Base-by-base conservation (phyloP, 2,113 vertebrate genomes). In the Pimephales promelas region DNA sequence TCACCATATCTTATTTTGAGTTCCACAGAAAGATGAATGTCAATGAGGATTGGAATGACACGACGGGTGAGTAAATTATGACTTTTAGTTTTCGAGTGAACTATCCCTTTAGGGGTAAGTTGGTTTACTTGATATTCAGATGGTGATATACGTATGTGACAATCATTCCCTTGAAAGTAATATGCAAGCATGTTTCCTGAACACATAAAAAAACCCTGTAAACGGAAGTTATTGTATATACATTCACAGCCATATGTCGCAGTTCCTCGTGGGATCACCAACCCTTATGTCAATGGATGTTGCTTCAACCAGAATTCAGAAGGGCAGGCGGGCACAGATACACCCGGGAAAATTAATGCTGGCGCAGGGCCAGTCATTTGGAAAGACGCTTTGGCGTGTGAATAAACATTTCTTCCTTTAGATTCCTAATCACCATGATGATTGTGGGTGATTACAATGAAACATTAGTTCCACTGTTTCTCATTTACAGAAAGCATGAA, bases 361-460 rank as follows among this genome's bases (percentile, higher is more conserved):
- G 85, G 85, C 34, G 18, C 56, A 34, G 10, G 80, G 66, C 81
- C 81, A 74, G 76, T 28, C 40, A 66, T 83, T 83, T 59, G 47
- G 34, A 56, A 34, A 62, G 13, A 62, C 11, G 26, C 45, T 74
- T 86, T 80, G 43, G 79, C 47, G 20, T 72, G 59, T 47, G 64
- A 87, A 83, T 74, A 80, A 86, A 79, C 78, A 79, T 74, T 86
- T 83, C 64, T 62, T 84, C 59, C 59, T 81, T 59, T 34, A 74
- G 73, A 75, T 79, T 83, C 56, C 84, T 87, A 79, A 85, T 82
- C 31, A 79, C 52, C 43, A 36, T 47, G 47, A 40, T 40, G 70
- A 85, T 88, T 75, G 31, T 31, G 16, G 40, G 75, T 88, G 79
- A 88, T 83, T 84, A 80, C 79, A 88, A 82, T 72, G 57, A 81